Conservation (phyloP, 2,888 invertebrate species). For the Leptogaster cylindrica region DNA sequence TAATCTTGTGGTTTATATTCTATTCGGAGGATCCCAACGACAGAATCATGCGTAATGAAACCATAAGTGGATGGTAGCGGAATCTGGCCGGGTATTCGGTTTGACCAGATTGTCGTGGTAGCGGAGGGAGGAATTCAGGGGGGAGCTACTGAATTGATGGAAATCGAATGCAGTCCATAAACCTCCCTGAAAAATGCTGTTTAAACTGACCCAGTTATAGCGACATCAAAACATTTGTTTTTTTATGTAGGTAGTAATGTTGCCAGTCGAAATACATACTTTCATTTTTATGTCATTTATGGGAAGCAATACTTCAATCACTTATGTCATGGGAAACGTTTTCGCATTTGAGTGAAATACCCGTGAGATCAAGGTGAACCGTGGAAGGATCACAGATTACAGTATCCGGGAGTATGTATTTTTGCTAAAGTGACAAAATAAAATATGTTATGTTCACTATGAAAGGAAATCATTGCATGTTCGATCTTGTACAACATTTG, state of each 20-base stretch:
- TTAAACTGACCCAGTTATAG: conserved; percentile 17
- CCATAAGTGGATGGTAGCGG: conserved; percentile 24
- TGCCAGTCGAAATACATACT: conserved; percentile 24
- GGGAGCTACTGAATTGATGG: neutral
- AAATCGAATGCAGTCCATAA: conserved; percentile 23
- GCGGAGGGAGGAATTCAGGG: no score
- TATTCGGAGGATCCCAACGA: conserved; percentile 18
- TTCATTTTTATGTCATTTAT: conserved; percentile 32
- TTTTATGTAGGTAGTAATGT: no score
- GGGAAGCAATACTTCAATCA: conserved; percentile 28
- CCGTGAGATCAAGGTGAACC: no score
- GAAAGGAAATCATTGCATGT: no score
- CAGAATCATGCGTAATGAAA: conserved; percentile 35
- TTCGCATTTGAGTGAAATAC: no score
- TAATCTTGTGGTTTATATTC: conserved; percentile 36
- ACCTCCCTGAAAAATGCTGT: conserved; percentile 32
- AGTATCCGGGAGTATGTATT: no score
- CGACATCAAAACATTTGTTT: conserved; percentile 25
- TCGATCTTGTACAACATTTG: no score
- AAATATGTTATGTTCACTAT: no score
- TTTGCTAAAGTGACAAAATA: no score
- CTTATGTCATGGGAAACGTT: conserved; percentile 29
- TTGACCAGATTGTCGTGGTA: no score
- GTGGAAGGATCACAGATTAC: no score
- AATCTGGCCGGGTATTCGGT: neutral